Conservation (phyloP, 2,797 vertebrate genomes). For the Myiotriccus ornatus region DNA sequence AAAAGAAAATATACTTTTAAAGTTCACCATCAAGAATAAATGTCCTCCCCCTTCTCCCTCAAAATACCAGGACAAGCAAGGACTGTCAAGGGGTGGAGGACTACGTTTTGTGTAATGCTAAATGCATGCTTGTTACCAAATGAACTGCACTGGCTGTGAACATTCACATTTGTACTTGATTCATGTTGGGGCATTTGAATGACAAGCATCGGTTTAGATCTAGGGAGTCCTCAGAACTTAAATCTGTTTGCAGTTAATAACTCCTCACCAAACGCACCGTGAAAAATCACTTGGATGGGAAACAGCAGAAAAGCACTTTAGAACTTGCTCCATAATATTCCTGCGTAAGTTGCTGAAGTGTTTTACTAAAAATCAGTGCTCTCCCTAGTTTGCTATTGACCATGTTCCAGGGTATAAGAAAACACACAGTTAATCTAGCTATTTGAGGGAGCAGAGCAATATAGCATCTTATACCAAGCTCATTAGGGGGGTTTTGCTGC, state of each 20-base stretch:
- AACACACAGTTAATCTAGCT: constrained; percentile 46
- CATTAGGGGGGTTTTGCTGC: constrained; percentile 13
- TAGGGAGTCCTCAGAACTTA: constrained; percentile 27
- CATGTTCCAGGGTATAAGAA: constrained; percentile 23
- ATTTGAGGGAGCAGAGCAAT: not conserved
- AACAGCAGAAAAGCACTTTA: constrained; percentile 40
- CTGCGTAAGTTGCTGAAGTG: constrained; percentile 26
- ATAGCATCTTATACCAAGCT: not conserved
- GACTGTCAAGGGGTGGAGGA: not conserved
- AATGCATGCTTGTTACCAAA: constrained; percentile 39
- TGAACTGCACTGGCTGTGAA: constrained; percentile 40
- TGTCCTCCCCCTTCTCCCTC: not conserved
- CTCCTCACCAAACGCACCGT: constrained; percentile 10
- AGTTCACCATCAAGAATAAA: constrained; percentile 28
- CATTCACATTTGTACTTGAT: constrained; percentile 47
- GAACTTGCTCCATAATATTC: constrained; percentile 46
- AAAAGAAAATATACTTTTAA: constrained; percentile 62
- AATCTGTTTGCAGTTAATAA: constrained; percentile 68
- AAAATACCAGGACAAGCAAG: constrained; percentile 10
- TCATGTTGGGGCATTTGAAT: not conserved
- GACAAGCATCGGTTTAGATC: constrained; percentile 26
- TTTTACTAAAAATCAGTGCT: constrained; percentile 20
- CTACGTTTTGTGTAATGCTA: constrained; percentile 45
- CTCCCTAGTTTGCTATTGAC: not conserved
- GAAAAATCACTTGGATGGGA: constrained; percentile 60